These are phyloP conservation scores for Malurus cyaneus DNA, from an alignment of 2,113 vertebrate species.

Conservation along the genomic window DNA sequence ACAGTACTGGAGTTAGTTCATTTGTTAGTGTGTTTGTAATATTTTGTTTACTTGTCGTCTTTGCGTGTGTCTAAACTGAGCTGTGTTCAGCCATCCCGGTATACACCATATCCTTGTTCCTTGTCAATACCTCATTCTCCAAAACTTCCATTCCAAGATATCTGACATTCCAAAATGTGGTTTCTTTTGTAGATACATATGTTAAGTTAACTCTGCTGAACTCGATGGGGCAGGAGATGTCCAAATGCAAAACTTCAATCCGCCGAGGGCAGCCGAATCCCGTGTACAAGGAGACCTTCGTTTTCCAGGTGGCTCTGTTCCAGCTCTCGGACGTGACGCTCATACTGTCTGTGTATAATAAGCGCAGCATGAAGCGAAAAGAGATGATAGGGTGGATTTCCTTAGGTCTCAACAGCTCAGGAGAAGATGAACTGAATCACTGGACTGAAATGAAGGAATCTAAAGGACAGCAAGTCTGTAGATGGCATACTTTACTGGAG, in stretches of 20 bases:
- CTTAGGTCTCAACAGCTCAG: slow-evolving; percentile 96
- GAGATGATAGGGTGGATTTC: slow-evolving; percentile 99
- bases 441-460: slow-evolving; percentile 99
- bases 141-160: not conserved
- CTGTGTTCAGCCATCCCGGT: slow-evolving; percentile 54
- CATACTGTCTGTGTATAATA: slow-evolving; percentile 96
- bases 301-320: slow-evolving; percentile 97
- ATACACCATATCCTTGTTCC: slow-evolving; percentile 72
- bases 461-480: slow-evolving; percentile 95
- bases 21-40: slow-evolving; percentile 1
- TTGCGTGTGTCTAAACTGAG: slow-evolving; percentile 7
- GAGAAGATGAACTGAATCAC: slow-evolving; percentile 94
- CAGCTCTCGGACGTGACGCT: slow-evolving; percentile 97
- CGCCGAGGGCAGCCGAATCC: slow-evolving; percentile 96
- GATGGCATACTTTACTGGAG: slow-evolving; percentile 93
- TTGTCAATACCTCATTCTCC: not conserved
- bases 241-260: slow-evolving; percentile 96
- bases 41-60: slow-evolving; percentile 31
- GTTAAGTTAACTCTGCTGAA: slow-evolving; percentile 96
- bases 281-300: slow-evolving; percentile 95
- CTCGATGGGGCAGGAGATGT: slow-evolving; percentile 99
- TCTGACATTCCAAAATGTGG: slow-evolving; percentile 7
- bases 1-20: not conserved
- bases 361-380: slow-evolving; percentile 97
- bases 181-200: slow-evolving; percentile 87